Percentiles rank a stretch among this genome's conserved stretches.
Evolutionary conservation across 2,797 vertebrate genomes (phyloP).

Genomic region (Setipinna tenuifilis): DNA sequence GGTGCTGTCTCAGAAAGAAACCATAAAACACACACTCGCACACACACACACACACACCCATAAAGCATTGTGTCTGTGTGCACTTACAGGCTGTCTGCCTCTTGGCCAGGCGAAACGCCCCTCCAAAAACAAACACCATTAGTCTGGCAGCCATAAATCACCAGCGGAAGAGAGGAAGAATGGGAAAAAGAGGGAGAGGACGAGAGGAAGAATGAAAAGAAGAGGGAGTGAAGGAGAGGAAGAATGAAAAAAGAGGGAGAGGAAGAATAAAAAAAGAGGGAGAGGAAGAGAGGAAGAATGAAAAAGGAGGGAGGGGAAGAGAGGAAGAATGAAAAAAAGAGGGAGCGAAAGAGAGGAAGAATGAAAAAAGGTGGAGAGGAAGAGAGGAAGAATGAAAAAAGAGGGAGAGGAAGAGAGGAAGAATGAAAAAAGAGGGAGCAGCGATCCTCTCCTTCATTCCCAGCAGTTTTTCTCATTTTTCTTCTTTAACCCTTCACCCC

Average conservation of each 20-base stretch:
- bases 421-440: background rate
- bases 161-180: background rate
- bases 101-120: background rate
- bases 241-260: too few species aligned
- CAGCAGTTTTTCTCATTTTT: background rate
- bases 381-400: background rate
- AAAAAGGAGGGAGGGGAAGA: too few species aligned
- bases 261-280: too few species aligned
- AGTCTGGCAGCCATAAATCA: background rate
- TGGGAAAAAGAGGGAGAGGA: background rate
- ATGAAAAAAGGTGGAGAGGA: too few species aligned
- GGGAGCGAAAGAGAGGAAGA: too few species aligned
- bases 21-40: too few species aligned
- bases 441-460: background rate
- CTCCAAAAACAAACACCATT: conserved; percentile 23
- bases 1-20: too few species aligned
- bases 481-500: background rate
- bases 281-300: too few species aligned
- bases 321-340: too few species aligned
- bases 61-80: conserved; percentile 19
- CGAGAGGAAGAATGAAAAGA: background rate
- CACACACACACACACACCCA: background rate
- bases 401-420: background rate
- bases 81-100: background rate
- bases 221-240: too few species aligned